Base-by-base conservation (phyloP, 1,140 invertebrate species). In the Euwallacea similis region DNA sequence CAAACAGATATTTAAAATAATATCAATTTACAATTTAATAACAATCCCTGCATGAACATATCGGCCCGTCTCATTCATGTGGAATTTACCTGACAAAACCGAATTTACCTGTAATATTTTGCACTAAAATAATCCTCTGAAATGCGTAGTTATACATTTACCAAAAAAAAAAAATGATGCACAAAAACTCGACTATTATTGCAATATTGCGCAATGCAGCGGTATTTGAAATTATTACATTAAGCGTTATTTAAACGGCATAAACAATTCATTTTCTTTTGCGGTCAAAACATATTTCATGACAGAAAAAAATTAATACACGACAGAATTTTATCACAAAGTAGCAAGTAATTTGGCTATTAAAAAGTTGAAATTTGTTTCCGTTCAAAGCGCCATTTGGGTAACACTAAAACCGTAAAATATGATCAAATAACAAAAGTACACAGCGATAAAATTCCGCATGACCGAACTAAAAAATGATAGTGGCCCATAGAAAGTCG, bases 401-500 rank as follows among this genome's bases (percentile, higher is more conserved):
- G 46, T 11, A 1, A 50, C 9, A 50, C 46, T 13, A 50, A 56
- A 56, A 15, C 11, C 16, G n/a, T 21, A 56, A 56, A 56, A 15
- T 56, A 56, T 21, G 16, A 56, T 16, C 58, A 60, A 60, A 60
- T 9, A 60, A 60, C 44, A 50, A 46, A 63, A 63, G 61, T 16
- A 8, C 41, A 9, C 9, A 47, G 10, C 54, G 13, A 16, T 53
- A 59, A 58, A 43, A 61, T 62, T 61, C 59, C 9, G 59, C 58
- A 47, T 44, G 58, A 16, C 10, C 21, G 33, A 62, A 41, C 60
- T 10, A 65, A 66, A 71, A 71, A 71, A 66, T 66, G 21, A 71
- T 66, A 58, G 46, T 47, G 55, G 59, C 54, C 33, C 54, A 69
- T 69, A 69, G 46, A 54, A 62, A 62, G 33, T 68, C 21, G 47